Conservation (phyloP, 2,797 vertebrate species). For the Bradypodion ventrale region DNA sequence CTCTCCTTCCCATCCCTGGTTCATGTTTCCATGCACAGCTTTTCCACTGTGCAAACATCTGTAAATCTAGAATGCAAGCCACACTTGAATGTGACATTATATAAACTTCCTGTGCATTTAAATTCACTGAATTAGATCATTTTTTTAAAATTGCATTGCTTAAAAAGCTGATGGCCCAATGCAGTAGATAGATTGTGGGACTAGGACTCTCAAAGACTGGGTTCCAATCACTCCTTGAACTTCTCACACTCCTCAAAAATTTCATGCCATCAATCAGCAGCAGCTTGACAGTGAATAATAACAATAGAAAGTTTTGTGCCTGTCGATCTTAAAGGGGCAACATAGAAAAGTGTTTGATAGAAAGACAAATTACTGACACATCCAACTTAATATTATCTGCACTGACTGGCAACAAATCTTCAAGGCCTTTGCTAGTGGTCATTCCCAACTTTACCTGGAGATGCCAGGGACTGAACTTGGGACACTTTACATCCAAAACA, state of each 20-base stretch:
- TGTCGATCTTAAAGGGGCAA: neutral
- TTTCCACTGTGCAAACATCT: too few relatives aligned
- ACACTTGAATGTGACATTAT: neutral
- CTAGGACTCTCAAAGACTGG: too few relatives aligned
- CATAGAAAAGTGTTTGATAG: neutral
- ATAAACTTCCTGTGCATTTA: neutral
- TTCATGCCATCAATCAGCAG: too few relatives aligned
- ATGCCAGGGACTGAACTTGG: neutral
- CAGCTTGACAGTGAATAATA: too few relatives aligned
- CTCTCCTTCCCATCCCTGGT: too few relatives aligned
- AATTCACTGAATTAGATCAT: neutral
- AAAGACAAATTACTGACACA: neutral
- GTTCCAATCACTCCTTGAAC: too few relatives aligned
- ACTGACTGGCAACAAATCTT: neutral
- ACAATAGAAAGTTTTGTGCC: neutral
- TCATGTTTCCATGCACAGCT: too few relatives aligned
- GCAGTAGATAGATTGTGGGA: too few relatives aligned
- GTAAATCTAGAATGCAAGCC: neutral
- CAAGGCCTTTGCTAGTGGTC: neutral
- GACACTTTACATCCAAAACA: neutral
- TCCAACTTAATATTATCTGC: neutral
- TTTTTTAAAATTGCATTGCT: neutral
- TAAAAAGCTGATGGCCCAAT: neutral
- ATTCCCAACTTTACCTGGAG: neutral
- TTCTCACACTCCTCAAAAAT: too few relatives aligned